Conservation (phyloP, 1,140 invertebrate species). For the Diplogasteroides magnus region DNA sequence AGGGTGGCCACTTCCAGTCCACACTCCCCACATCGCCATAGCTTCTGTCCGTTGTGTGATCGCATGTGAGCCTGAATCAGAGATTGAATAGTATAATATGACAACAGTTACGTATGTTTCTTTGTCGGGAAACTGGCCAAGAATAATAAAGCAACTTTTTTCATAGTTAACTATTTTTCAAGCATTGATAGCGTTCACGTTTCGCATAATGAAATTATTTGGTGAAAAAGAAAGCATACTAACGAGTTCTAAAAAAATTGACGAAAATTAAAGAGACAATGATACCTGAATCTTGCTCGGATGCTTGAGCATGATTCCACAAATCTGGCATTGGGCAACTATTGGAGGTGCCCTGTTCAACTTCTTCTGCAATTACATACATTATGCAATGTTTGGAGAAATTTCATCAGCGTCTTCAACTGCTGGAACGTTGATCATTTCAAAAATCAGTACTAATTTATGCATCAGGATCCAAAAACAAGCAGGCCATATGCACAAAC, state of each 20-base stretch:
- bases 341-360: background rate
- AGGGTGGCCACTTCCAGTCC: slow-evolving; percentile 8
- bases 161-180: no score
- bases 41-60: slow-evolving; percentile 32
- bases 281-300: slow-evolving; percentile 58
- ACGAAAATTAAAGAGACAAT: slow-evolving; percentile 4
- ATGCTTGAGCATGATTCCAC: slow-evolving; percentile 62
- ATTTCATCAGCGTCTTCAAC: no score
- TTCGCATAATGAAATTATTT: no score
- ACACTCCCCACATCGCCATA: slow-evolving; percentile 21
- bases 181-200: no score
- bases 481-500: background rate
- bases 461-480: background rate
- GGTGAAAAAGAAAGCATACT: no score
- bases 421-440: background rate
- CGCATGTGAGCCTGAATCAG: slow-evolving; percentile 24
- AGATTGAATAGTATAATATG: no score
- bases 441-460: background rate
- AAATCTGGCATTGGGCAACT: slow-evolving; percentile 22
- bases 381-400: background rate
- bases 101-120: no score
- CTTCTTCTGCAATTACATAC: background rate
- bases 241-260: background rate
- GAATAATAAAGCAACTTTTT: no score
- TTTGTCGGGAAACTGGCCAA: no score